Conservation (phyloP, 1,140 invertebrate species). For the Drosophila obscura region DNA sequence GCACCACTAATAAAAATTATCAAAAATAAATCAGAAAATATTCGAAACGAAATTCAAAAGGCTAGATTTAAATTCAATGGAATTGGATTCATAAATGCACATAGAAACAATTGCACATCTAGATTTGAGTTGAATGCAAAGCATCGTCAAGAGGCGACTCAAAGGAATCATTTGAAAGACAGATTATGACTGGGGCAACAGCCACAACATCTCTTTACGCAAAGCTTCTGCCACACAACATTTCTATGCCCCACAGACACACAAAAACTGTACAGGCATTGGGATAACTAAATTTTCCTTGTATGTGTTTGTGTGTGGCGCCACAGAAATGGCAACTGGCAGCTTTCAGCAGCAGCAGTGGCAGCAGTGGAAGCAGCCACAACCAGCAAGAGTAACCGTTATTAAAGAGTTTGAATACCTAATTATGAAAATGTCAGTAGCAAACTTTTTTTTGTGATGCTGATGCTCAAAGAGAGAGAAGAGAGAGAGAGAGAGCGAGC, state of each 20-base stretch:
- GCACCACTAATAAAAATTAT: no score
- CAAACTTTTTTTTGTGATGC: slow-evolving; percentile 72
- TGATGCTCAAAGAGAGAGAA: slow-evolving; percentile 23
- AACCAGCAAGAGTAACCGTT: slow-evolving; percentile 75
- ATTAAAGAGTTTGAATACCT: slow-evolving; percentile 84
- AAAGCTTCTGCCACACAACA: slow-evolving; percentile 28
- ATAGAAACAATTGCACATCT: no score
- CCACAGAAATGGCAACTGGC: slow-evolving; percentile 48
- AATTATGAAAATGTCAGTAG: slow-evolving; percentile 84
- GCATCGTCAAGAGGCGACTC: not conserved
- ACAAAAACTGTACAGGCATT: slow-evolving; percentile 39
- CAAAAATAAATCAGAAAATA: no score
- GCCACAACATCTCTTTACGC: slow-evolving; percentile 19
- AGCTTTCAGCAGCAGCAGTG: slow-evolving; percentile 33
- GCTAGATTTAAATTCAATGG: no score
- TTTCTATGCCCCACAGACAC: slow-evolving; percentile 45
- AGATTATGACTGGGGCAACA: slow-evolving; percentile 18
- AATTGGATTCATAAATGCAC: no score
- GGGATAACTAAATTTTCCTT: slow-evolving; percentile 26
- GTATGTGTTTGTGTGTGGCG: slow-evolving; percentile 16
- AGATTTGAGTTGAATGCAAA: not conserved
- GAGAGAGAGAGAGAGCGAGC: not conserved
- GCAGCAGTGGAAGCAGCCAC: slow-evolving; percentile 21
- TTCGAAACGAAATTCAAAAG: no score
- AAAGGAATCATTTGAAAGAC: slow-evolving; percentile 11